These are phyloP conservation scores for Agriopis leucophaearia DNA, from an alignment of 2,888 invertebrate genomes.

Conservation along the genomic window DNA sequence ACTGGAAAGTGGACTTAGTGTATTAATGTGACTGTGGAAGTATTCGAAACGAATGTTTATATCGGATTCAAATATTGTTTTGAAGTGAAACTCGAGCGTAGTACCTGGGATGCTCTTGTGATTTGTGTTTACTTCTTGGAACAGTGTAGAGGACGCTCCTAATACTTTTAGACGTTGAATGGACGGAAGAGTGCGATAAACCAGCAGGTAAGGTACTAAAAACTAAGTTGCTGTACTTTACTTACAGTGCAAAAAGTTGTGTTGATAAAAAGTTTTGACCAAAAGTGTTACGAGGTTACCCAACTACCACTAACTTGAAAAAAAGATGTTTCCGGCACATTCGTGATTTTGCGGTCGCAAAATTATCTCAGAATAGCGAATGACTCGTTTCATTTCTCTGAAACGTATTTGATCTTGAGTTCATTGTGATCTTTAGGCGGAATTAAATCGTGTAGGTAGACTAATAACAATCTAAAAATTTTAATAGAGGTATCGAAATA, in stretches of 20 bases:
- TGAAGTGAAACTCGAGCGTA: slow-evolving; percentile 80
- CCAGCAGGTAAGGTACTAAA: slow-evolving; percentile 65
- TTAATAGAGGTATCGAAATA: background rate
- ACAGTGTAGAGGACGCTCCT: slow-evolving; percentile 69
- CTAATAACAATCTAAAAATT: background rate
- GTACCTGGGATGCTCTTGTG: slow-evolving; percentile 78
- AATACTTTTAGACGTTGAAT: slow-evolving; percentile 69
- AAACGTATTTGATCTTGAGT: background rate
- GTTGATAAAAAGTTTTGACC: slow-evolving; percentile 76
- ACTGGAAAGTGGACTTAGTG: slow-evolving; percentile 66
- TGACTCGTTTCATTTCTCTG: slow-evolving; percentile 5
- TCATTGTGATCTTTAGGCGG: background rate
- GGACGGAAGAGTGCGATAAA: slow-evolving; percentile 60
- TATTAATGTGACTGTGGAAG: slow-evolving; percentile 62
- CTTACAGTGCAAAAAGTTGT: slow-evolving; percentile 70
- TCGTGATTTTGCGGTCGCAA: slow-evolving; percentile 42
- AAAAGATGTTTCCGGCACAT: slow-evolving; percentile 36
- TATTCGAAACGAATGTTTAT: slow-evolving; percentile 69
- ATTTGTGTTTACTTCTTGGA: slow-evolving; percentile 83
- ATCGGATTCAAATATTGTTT: slow-evolving; percentile 77
- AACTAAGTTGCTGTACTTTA: slow-evolving; percentile 75
- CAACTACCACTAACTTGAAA: slow-evolving; percentile 55
- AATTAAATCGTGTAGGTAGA: background rate
- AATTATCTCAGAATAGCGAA: slow-evolving; percentile 16
- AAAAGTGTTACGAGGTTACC: slow-evolving; percentile 70